phyloP scores from a whole-genome alignment of 1,140 invertebrate species.

The Penaeus indicus region DNA sequence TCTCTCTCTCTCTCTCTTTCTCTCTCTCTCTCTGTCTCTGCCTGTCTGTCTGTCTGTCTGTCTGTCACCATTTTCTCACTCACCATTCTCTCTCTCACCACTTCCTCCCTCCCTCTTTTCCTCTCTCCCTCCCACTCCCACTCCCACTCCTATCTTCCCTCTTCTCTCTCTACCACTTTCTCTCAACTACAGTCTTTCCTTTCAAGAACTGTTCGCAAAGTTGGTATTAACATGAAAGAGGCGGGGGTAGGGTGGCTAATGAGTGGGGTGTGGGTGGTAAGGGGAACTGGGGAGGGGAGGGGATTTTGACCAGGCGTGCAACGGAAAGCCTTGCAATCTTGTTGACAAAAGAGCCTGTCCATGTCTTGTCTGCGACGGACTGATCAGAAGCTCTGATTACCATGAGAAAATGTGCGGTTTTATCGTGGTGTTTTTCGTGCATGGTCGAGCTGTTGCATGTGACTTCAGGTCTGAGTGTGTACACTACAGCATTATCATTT shows the following conservation, averaged over 20 bases:
- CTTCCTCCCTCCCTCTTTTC: background rate
- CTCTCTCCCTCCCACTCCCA: background rate
- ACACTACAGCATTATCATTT: no score
- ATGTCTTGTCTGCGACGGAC: no score
- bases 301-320: background rate
- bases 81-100: background rate
- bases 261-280: background rate
- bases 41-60: conserved; percentile 22
- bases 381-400: no score
- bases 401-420: no score
- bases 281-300: background rate
- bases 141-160: background rate
- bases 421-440: no score
- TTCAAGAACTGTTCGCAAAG: no score
- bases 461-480: no score
- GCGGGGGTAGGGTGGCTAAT: background rate
- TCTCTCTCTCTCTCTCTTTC: background rate
- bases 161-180: background rate
- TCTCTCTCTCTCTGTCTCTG: conserved; percentile 4
- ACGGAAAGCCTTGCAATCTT: no score
- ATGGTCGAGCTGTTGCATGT: no score
- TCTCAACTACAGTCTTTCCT: no score
- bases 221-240: background rate
- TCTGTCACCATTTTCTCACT: background rate
- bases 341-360: no score